These are phyloP conservation scores for Lateolabrax maculatus DNA, from an alignment of 2,797 vertebrate species.

Conservation along the genomic window DNA sequence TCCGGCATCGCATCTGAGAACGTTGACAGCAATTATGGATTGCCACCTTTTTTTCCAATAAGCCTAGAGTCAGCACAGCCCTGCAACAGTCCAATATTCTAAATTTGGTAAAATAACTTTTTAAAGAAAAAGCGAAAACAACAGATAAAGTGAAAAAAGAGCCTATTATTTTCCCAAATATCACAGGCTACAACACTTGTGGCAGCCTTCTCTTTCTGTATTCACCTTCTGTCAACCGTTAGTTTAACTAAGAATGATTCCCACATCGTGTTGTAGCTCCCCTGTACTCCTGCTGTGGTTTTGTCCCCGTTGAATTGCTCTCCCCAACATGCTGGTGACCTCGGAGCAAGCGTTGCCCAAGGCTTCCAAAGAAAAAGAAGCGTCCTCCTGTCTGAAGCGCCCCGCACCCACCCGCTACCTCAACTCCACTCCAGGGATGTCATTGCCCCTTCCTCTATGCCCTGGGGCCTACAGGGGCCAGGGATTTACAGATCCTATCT, in stretches of 20 bases:
- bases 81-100: constrained; percentile 31
- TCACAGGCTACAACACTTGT: not conserved
- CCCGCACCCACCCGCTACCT: constrained; percentile 19
- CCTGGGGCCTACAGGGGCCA: constrained; percentile 55
- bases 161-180: constrained; percentile 12
- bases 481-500: constrained; percentile 62
- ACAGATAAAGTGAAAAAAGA: constrained; percentile 2
- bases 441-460: constrained; percentile 15
- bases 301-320: constrained; percentile 47
- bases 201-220: not conserved
- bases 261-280: constrained; percentile 17
- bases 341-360: constrained; percentile 41
- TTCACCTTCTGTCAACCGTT: constrained; percentile 21
- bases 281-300: constrained; percentile 41
- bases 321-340: constrained; percentile 61
- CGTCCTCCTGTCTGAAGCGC: constrained; percentile 42
- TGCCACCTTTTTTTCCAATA: constrained; percentile 64
- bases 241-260: constrained; percentile 56
- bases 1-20: constrained; percentile 63
- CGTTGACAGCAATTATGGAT: constrained; percentile 78
- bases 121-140: not conserved
- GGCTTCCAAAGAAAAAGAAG: constrained; percentile 41
- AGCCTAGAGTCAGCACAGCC: constrained; percentile 56
- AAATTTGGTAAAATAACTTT: constrained; percentile 59
- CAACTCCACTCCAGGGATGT: constrained; percentile 44